phyloP scores from a whole-genome alignment of 64 coral and sea anemone genomes.

The Acropora yongei region DNA sequence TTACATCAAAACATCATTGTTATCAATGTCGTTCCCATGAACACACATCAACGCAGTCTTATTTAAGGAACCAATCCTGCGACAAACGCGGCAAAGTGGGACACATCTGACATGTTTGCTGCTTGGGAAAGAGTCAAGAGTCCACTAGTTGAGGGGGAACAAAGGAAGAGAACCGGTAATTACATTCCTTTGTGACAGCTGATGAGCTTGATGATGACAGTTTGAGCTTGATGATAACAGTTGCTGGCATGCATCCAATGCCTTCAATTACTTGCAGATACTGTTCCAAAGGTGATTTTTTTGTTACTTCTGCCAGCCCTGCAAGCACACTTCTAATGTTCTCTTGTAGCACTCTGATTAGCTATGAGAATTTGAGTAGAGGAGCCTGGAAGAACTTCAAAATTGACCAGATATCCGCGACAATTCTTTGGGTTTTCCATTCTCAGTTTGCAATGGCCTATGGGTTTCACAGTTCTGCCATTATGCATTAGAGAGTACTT shows the following conservation, averaged over 20 bases:
- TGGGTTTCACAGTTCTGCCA: slow-evolving; percentile 48
- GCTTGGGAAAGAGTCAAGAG: too few species aligned
- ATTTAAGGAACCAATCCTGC: too few species aligned
- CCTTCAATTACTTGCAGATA: slow-evolving; percentile 54
- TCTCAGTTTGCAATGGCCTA: slow-evolving; percentile 38
- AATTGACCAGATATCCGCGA: slow-evolving; percentile 42
- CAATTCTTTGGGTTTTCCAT: slow-evolving; percentile 66
- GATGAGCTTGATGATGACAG: too few species aligned
- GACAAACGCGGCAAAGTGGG: too few species aligned
- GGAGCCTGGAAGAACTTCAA: slow-evolving; percentile 26
- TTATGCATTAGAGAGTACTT: slow-evolving; percentile 54
- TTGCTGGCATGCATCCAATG: not conserved
- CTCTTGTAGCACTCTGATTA: slow-evolving; percentile 65
- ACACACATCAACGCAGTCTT: too few species aligned
- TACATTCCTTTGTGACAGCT: too few species aligned
- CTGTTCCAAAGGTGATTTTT: slow-evolving; percentile 18
- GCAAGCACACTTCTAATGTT: slow-evolving; percentile 36
- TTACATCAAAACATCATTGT: too few species aligned
- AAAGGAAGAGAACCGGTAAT: too few species aligned
- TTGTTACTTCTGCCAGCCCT: not conserved
- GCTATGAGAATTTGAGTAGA: slow-evolving; percentile 47
- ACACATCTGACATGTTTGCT: too few species aligned
- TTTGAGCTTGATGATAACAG: too few species aligned
- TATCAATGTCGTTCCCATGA: too few species aligned
- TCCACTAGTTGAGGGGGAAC: too few species aligned